Percentiles rank a stretch among this genome's conserved stretches.
These are phyloP conservation scores for Varanus komodoensis DNA, from an alignment of 2,113 vertebrate species.

Conservation along the genomic window DNA sequence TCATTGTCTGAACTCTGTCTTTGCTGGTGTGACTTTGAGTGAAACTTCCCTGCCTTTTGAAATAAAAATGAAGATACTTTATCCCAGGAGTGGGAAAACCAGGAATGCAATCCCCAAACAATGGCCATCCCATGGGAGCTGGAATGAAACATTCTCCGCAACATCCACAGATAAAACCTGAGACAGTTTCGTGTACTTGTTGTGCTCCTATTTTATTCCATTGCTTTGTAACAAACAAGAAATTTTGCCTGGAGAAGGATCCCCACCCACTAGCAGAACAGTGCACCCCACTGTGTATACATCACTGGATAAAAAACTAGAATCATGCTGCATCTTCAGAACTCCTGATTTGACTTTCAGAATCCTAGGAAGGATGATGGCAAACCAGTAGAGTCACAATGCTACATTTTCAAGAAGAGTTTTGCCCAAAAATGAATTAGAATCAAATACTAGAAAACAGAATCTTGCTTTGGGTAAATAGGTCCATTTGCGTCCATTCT, in stretches of 20 bases:
- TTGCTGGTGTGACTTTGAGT: background rate
- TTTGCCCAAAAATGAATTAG: background rate
- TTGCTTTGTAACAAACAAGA: too few species aligned
- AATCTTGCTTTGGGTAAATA: background rate
- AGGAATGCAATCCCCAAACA: too few species aligned
- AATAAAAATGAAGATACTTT: too few species aligned
- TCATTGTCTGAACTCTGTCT: background rate
- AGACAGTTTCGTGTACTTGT: too few species aligned
- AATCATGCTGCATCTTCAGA: background rate
- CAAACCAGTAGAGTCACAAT: background rate
- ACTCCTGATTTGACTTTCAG: background rate
- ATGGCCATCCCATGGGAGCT: too few species aligned
- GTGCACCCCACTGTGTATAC: too few species aligned
- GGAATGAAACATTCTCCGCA: too few species aligned
- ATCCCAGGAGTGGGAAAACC: too few species aligned
- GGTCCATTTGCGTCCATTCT: background rate
- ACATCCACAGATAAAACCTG: too few species aligned
- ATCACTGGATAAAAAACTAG: background rate
- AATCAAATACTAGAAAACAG: background rate
- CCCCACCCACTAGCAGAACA: too few species aligned
- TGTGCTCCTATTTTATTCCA: too few species aligned
- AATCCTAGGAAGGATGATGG: background rate
- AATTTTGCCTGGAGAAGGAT: too few species aligned
- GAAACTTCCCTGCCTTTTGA: background rate
- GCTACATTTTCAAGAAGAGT: background rate